Base-by-base conservation (phyloP, 2,113 vertebrate genomes). In the Tachycineta bicolor region DNA sequence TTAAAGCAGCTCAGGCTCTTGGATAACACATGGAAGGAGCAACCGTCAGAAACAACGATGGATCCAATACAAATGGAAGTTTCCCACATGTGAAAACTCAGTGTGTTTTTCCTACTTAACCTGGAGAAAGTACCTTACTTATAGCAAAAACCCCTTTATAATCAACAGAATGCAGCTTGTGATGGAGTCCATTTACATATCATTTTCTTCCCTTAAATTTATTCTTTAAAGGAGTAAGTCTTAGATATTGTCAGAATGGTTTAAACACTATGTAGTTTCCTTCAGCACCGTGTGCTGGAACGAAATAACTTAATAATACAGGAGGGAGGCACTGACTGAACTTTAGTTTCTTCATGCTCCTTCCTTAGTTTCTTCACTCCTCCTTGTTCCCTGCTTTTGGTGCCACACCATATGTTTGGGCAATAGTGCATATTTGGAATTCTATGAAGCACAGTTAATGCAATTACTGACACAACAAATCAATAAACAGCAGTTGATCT, bases 391-490 rank as follows among this genome's bases (percentile, higher is more conserved):
- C 67, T 85, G 84, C 89, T 95, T 78, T 8, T 96, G 87, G 81
- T 92, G 81, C 67, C 84, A 93, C 93, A 96, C 81, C 78, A 90
- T 50, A 77, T 85, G 87, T 87, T 87, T 97, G 70, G 89, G 62
- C 80, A 95, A 65, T 55, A 94, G 67, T 53, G 68, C 93, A 96
- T 95, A 95, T 93, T 93, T 20, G 21, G 81, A 95, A 96, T 97
- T 70, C 93, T 94, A 96, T 91, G 67, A 83, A 95, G 84, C 43
- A 79, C 59, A 91, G 93, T 87, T 87, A 96, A 94, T 94, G 93
- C 91, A 96, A 95, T 69, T 95, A 95, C 93, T 96, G 91, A 96
- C 93, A 95, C 84, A 93, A 95, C 74, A 94, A 96, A 95, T 97
- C 91, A 97, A 94, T 95, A 95, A 97, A 97, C 83, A 96, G 94